Evolutionary conservation across 37 sponge, comb jelly and placozoan genomes (phyloP).

Genomic region (Axinella damicornis): DNA sequence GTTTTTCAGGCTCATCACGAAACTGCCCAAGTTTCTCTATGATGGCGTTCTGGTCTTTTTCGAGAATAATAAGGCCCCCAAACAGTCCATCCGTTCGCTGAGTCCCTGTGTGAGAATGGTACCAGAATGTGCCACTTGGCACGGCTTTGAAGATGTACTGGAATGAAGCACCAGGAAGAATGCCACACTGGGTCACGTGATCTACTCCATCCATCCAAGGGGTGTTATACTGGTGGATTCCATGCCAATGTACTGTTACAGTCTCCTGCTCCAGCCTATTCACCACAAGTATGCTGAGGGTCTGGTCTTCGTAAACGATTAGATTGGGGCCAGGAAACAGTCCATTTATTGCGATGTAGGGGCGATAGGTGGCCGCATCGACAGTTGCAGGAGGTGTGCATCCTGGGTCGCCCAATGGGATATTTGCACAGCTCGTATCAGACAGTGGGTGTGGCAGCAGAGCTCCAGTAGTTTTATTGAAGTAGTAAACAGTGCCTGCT

Average conservation of each 20-base stretch:
- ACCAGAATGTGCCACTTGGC: conserved; percentile 85
- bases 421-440: too few relatives aligned
- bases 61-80: conserved; percentile 72
- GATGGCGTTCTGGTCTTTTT: conserved; percentile 12
- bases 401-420: too few relatives aligned
- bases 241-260: conserved; percentile 80
- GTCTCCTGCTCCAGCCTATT: conserved; percentile 64
- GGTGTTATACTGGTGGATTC: conserved; percentile 29
- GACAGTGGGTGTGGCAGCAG: too few relatives aligned
- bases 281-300: conserved; percentile 41
- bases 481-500: too few relatives aligned
- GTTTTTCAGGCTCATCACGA: too few relatives aligned
- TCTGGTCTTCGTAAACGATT: conserved; percentile 45
- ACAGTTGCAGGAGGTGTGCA: too few relatives aligned
- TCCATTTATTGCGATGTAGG: too few relatives aligned
- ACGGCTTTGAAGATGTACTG: conserved; percentile 73
- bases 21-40: too few relatives aligned
- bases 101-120: conserved; percentile 80
- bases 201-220: conserved; percentile 88
- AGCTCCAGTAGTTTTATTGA: too few relatives aligned
- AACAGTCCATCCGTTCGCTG: conserved; percentile 85
- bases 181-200: conserved; percentile 71
- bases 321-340: too few relatives aligned
- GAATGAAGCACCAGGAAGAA: conserved; percentile 52
- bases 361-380: too few relatives aligned